Percentiles rank a stretch among this genome's conserved stretches.
Conservation (phyloP, 2,888 invertebrate species). For the Furcula furcula region DNA sequence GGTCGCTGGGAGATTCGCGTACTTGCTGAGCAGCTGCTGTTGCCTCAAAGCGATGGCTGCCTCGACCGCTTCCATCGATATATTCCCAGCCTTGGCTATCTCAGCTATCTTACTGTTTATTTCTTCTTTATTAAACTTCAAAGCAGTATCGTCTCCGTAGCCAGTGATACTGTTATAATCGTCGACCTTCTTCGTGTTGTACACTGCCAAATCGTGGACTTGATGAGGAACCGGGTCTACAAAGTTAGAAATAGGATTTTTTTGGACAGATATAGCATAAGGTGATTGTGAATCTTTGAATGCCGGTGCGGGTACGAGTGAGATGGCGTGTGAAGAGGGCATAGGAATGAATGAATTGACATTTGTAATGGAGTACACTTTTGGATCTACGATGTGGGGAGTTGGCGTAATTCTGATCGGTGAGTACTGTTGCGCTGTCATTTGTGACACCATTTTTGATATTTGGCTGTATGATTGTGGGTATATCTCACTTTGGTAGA, state of each 20-base stretch:
- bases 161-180: conserved; percentile 74
- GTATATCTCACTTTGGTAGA: conserved; percentile 72
- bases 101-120: conserved; percentile 74
- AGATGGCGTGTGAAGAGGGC: conserved; percentile 59
- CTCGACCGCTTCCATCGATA: conserved; percentile 89
- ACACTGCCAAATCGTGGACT: conserved; percentile 64
- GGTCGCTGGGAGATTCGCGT: conserved; percentile 68
- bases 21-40: conserved; percentile 85
- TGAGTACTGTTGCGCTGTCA: conserved; percentile 65
- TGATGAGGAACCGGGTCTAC: conserved; percentile 75
- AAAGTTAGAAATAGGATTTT: conserved; percentile 73
- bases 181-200: conserved; percentile 73
- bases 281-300: conserved; percentile 53
- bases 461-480: conserved; percentile 65
- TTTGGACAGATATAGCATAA: conserved; percentile 52
- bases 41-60: conserved; percentile 87
- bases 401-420: conserved; percentile 57
- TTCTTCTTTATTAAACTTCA: conserved; percentile 70
- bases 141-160: conserved; percentile 66
- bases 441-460: conserved; percentile 73
- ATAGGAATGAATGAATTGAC: conserved; percentile 79
- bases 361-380: conserved; percentile 68
- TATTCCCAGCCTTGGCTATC: conserved; percentile 87
- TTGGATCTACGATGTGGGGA: conserved; percentile 56
- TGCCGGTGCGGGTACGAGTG: conserved; percentile 61